Conservation (phyloP, 37 sponge, comb jelly and placozoan species). For the Mnemiopsis leidyi region DNA sequence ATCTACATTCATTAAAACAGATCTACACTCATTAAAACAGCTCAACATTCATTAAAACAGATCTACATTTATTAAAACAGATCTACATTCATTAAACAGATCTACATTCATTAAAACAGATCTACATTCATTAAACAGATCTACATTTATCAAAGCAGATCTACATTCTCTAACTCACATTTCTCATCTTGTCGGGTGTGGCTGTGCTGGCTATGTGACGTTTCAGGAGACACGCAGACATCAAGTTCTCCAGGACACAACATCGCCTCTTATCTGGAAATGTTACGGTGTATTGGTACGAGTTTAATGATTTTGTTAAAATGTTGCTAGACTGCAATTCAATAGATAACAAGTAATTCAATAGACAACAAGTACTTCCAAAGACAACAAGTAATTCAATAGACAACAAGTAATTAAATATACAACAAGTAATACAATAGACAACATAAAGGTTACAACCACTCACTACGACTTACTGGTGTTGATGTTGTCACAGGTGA, state of each 20-base stretch:
- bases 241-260: constrained; percentile 21
- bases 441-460: too few species aligned
- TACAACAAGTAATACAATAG: too few species aligned
- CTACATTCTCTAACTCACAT: too few species aligned
- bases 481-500: constrained; percentile 18
- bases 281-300: too few species aligned
- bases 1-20: too few species aligned
- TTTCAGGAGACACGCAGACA: constrained; percentile 28
- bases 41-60: too few species aligned
- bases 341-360: neutral
- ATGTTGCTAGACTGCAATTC: neutral
- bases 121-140: too few species aligned
- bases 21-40: too few species aligned
- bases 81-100: too few species aligned
- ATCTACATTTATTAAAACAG: too few species aligned
- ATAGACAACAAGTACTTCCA: neutral
- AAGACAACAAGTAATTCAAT: neutral
- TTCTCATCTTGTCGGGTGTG: constrained; percentile 9
- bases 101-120: too few species aligned
- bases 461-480: neutral
- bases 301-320: neutral
- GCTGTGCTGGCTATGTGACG: constrained; percentile 48
- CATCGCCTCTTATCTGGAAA: constrained; percentile 21
- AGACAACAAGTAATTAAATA: too few species aligned
- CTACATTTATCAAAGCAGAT: neutral